A percentile compares a stretch with the other conserved stretches of the same genome.
Conservation (phyloP, 2,888 invertebrate genomes). For the Octonoba sinensis region DNA sequence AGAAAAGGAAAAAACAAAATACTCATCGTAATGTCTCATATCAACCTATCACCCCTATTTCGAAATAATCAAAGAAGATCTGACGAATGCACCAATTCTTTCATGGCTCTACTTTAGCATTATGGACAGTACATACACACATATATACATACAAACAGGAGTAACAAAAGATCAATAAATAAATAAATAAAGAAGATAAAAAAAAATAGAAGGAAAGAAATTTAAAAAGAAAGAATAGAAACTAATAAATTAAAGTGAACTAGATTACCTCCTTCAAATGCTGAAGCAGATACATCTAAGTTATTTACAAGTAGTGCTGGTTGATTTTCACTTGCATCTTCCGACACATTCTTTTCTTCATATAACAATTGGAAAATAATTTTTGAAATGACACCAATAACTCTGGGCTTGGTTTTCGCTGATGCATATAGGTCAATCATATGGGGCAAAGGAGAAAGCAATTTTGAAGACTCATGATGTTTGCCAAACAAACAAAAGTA, state of each 20-base stretch:
- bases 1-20: too few species aligned
- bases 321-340: constrained; percentile 11
- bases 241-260: neutral
- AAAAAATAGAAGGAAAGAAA: too few species aligned
- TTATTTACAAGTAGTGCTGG: too few species aligned
- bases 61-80: too few species aligned
- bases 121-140: neutral
- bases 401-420: constrained; percentile 78
- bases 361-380: constrained; percentile 70
- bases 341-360: constrained; percentile 16
- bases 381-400: constrained; percentile 72
- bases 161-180: neutral
- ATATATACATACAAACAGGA: neutral
- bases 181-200: neutral
- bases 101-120: too few species aligned
- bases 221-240: neutral
- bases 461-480: constrained; percentile 72
- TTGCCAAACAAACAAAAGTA: constrained; percentile 82
- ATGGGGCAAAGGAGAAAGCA: constrained; percentile 77
- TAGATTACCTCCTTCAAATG: too few species aligned
- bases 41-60: too few species aligned
- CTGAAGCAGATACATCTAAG: too few species aligned
- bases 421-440: constrained; percentile 81
- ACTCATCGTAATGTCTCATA: too few species aligned
- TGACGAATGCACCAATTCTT: too few species aligned